Base-by-base conservation (phyloP, 1,140 invertebrate species). In the Drosophila repletoides region DNA sequence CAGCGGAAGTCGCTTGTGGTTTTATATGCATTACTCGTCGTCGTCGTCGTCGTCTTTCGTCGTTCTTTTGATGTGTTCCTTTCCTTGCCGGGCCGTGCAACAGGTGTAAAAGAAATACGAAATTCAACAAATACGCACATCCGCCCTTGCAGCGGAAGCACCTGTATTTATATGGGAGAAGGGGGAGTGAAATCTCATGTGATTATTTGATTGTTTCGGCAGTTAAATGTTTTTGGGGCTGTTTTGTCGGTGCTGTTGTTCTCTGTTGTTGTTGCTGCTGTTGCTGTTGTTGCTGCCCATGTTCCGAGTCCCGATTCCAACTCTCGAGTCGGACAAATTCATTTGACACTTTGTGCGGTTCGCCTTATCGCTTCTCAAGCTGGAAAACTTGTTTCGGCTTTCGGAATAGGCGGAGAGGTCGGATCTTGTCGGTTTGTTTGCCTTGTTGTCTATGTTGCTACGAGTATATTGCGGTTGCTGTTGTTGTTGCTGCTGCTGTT, bases 71-170 rank as follows among this genome's bases (percentile, higher is more conserved):
- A 17, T 28, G 24, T 21, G 40, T 77, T 34, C 21, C 52, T 10
- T 65, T 55, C 15, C 49, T 56, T 46, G 33, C 48, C 40, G 49
- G n/a, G n/a, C n/a, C n/a, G 45, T 73, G 83, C 83, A 87, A 87
- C 81, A 87, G 81, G 81, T 87, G 81, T 75, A 87, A 70, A 66
- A 33, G 52, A 80, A 75, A 80, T 73, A 66, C 40, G 52, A 80
- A 75, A 80, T 73, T 68, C 76, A 72, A 75, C 75, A 84, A 87
- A 87, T 72, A 86, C 71, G 64, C 59, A 84, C 74, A 83, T 83
- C 79, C 79, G 79, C 66, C 28, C 53, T n/a, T 38, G 49, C 61
- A 75, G 65, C 80, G 75, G 80, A 86, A 86, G 80, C 80, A 86
- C 80, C 75, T 80, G 80, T 72, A 75, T 48, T 15, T 46, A 52